Percentiles rank a stretch among this genome's conserved stretches.
These are phyloP conservation scores for Nerophis lumbriciformis DNA, from an alignment of 2,113 vertebrate genomes.

Conservation along the genomic window DNA sequence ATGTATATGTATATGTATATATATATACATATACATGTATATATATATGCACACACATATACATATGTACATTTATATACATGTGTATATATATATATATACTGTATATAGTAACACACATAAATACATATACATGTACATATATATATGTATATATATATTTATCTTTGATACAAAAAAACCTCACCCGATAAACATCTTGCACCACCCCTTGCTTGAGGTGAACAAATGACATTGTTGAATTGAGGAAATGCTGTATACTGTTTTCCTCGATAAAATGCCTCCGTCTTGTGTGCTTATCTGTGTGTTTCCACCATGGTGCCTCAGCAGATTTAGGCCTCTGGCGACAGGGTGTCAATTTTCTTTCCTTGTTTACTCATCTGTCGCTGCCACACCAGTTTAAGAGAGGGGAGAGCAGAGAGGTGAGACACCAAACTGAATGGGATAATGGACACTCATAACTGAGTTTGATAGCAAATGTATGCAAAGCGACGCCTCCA, in stretches of 20 bases:
- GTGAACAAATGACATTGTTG: not conserved
- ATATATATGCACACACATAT: too few relatives aligned
- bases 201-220: not conserved
- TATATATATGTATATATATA: too few relatives aligned
- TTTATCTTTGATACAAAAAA: not conserved
- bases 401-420: not conserved
- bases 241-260: not conserved
- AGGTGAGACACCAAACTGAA: not conserved
- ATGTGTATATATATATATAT: too few relatives aligned
- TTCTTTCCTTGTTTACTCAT: conserved; percentile 33
- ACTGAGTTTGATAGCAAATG: conserved; percentile 1
- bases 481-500: too few relatives aligned
- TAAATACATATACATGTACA: too few relatives aligned
- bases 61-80: too few relatives aligned
- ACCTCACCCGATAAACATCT: not conserved
- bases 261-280: conserved; percentile 14
- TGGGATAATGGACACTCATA: conserved; percentile 1
- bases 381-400: conserved; percentile 5
- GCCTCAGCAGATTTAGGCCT: conserved; percentile 25
- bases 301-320: conserved; percentile 14
- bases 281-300: not conserved
- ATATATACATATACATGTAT: too few relatives aligned
- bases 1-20: too few relatives aligned
- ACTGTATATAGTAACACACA: too few relatives aligned
- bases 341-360: conserved; percentile 25